Evolutionary conservation across 2,888 invertebrate species (phyloP), one percentile per base, ranked within the genome.

Genomic region (Aplocera efformata): DNA sequence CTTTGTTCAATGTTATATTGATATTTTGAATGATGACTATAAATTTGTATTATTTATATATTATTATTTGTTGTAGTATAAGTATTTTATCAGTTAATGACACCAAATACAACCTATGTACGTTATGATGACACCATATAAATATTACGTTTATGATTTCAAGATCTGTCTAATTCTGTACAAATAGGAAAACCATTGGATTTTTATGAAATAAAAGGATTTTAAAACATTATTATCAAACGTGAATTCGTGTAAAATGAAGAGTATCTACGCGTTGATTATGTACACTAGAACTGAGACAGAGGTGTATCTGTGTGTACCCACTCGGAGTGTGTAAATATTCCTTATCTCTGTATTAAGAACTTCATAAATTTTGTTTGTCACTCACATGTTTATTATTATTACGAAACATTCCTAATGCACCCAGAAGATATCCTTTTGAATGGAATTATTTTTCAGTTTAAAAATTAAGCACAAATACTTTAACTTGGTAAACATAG

Each of bases 321-420:
- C 47, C 32, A 60, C 75, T 69, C 70, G 58, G 75, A 77, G 76
- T 77, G 76, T 78, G 86, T 84, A 86, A 86, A 86, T 79, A 85
- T 72, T 52, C 71, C 78, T 86, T 86, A 88, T 86, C 88, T 79
- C 48, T 69, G 77, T 79, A 85, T 86, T 85, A 84, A 77, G 79
- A 79, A 83, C 86, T 85, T 84, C 88, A 86, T 88, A 88, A 88
- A 88, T 88, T 82, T 79, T 82, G 88, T 88, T 86, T 88, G 86
- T 88, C 86, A 88, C 64, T 59, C 74, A 70, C 70, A 63, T 75
- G 72, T 72, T 71, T 62, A 70, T 53, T 64, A 57, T 58, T 53
- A 67, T 64, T 67, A 70, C 66, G 65, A 67, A 72, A 74, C 52
- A 43, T 53, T 59, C 42, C 7, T 26, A 47, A 42, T 50, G 29